These are phyloP conservation scores for Hyles vespertilio DNA, from an alignment of 1,140 invertebrate species.

Conservation along the genomic window DNA sequence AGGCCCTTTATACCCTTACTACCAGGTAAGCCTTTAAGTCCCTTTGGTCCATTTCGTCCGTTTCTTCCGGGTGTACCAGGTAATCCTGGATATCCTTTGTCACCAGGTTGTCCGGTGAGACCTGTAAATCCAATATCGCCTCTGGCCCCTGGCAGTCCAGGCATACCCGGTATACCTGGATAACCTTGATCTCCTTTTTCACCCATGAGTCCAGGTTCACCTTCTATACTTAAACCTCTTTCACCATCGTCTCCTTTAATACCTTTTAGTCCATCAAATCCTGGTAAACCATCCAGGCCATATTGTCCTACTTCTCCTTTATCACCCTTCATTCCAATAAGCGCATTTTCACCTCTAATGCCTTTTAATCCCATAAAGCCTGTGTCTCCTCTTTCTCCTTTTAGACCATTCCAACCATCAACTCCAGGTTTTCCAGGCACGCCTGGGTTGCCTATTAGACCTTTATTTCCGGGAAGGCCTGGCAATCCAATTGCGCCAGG, in stretches of 20 bases:
- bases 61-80: slow-evolving; percentile 31
- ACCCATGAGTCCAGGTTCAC: slow-evolving; percentile 60
- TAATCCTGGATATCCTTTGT: slow-evolving; percentile 65
- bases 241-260: slow-evolving; percentile 58
- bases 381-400: slow-evolving; percentile 80
- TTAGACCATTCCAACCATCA: slow-evolving; percentile 61
- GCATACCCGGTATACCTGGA: slow-evolving; percentile 38
- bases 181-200: slow-evolving; percentile 51
- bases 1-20: slow-evolving; percentile 53
- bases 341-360: slow-evolving; percentile 73
- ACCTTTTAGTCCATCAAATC: slow-evolving; percentile 41
- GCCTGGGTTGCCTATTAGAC: slow-evolving; percentile 46
- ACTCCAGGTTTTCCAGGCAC: slow-evolving; percentile 32
- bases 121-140: slow-evolving; percentile 56
- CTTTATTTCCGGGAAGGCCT: slow-evolving; percentile 44
- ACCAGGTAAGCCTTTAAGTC: slow-evolving; percentile 54
- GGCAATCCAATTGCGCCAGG: slow-evolving; percentile 52
- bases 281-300: slow-evolving; percentile 43
- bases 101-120: slow-evolving; percentile 47
- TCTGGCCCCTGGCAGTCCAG: slow-evolving; percentile 34
- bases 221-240: slow-evolving; percentile 35
- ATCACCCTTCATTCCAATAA: slow-evolving; percentile 59
- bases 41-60: slow-evolving; percentile 41
- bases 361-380: slow-evolving; percentile 69
- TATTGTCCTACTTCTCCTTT: slow-evolving; percentile 62